phyloP scores from a whole-genome alignment of 2,888 invertebrate species.

The Agonum fuliginosum region DNA sequence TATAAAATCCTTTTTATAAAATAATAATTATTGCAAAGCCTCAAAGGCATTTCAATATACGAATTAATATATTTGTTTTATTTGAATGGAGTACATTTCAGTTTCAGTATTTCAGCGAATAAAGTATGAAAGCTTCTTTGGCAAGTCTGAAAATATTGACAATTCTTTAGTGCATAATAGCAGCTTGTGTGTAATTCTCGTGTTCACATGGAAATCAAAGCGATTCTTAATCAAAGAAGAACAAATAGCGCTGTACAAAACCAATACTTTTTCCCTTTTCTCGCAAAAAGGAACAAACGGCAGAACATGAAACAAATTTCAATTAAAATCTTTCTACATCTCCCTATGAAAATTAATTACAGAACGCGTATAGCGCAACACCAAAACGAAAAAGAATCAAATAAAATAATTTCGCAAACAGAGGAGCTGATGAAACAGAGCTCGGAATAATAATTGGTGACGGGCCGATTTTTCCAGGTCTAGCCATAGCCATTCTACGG shows the following conservation, averaged over 20 bases:
- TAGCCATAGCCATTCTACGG: too few species aligned
- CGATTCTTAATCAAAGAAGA: conserved; percentile 41
- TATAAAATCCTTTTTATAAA: too few species aligned
- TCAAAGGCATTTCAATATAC: too few species aligned
- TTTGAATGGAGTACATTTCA: too few species aligned
- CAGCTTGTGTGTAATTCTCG: conserved; percentile 8
- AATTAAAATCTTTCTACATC: conserved; percentile 45
- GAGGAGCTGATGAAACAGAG: conserved; percentile 35
- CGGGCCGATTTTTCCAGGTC: too few species aligned
- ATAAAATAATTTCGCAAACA: conserved; percentile 44
- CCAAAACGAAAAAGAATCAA: conserved; percentile 34
- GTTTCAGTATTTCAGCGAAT: too few species aligned
- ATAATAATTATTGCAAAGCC: too few species aligned
- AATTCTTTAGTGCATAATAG: conserved; percentile 24
- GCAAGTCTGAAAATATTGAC: conserved; percentile 40
- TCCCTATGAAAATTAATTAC: conserved; percentile 46
- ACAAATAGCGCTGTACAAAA: conserved; percentile 37
- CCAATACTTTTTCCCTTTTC: conserved; percentile 39
- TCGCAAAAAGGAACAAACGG: conserved; percentile 4
- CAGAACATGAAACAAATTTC: conserved; percentile 44
- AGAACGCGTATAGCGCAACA: conserved; percentile 42
- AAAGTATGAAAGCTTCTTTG: too few species aligned
- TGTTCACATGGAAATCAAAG: conserved; percentile 38
- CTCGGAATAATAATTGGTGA: too few species aligned
- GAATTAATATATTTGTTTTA: too few species aligned